Evolutionary conservation across 2,797 vertebrate genomes (phyloP), one percentile per base, ranked within the genome.

Genomic region (Dipus sagitta): DNA sequence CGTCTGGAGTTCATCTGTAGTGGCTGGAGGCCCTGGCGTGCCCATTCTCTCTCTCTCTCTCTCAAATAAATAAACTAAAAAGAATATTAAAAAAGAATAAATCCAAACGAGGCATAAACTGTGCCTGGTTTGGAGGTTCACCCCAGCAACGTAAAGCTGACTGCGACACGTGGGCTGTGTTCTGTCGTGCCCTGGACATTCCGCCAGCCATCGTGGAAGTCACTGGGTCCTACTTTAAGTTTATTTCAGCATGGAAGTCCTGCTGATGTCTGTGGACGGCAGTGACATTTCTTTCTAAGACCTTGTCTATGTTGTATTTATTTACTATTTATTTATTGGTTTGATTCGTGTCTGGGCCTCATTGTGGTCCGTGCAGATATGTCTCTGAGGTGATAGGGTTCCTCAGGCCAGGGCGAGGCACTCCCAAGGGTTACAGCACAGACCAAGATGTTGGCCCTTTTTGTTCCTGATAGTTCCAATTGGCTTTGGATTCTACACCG

Each of bases 171-270:
- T 47, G 13, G 13, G 17, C 13, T 58, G 54, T 58, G 54, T 68
- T 83, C 81, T 52, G 0, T 6, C 17, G 15, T 26, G 20, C 18
- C 12, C 72, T 28, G 34, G 34, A 24, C 28, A 2, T 13, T 12
- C 23, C 1, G 5, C 7, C 42, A 42, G 14, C 52, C 17, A 0
- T n/a, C 34, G 1, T 10, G 9, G 28, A 34, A 84, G 38, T 2
- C 0, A 3, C n/a, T n/a, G 21, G 47, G 6, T 14, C 6, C 6
- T 32, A 2, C 30, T 10, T 54, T 10, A 67, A 67, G 28, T 4
- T 24, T 34, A n/a, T 52, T 18, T 20, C 9, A 13, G 32, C 24
- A 34, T 12, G 10, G 14, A 72, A 4, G 17, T 4, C 32, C 20
- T 23, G 54, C 15, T 23, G 2, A 1, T 1, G 54, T 28, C 13